phyloP scores from a whole-genome alignment of 2,113 vertebrate genomes.

The Catharus fuscescens region DNA sequence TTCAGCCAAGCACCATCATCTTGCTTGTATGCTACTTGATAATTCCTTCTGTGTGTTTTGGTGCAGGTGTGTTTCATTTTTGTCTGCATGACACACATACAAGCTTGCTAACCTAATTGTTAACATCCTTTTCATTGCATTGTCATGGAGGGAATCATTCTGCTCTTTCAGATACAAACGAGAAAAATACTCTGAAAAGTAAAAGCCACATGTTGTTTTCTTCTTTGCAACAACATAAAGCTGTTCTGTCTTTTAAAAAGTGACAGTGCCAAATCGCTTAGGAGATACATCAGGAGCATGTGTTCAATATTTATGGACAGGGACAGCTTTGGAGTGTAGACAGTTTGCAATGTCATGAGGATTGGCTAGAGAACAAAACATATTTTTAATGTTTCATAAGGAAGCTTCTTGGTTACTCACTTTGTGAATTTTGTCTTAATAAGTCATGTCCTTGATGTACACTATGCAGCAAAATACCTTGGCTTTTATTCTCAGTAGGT shows the following conservation, averaged over 20 bases:
- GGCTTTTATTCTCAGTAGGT: conserved; percentile 2
- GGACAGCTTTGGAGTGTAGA: neutral
- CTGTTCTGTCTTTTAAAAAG: neutral
- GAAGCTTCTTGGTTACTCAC: neutral
- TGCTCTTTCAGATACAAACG: neutral
- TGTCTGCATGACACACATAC: neutral
- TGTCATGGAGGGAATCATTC: neutral
- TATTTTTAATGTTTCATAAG: conserved; percentile 25
- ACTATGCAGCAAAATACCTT: neutral
- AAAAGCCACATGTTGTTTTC: neutral
- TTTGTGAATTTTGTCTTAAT: conserved; percentile 10
- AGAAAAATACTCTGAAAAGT: neutral
- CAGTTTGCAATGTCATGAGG: neutral
- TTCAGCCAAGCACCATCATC: neutral
- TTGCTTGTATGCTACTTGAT: neutral
- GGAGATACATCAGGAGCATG: neutral
- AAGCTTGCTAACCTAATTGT: neutral
- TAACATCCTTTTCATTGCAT: neutral
- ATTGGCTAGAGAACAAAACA: conserved; percentile 27
- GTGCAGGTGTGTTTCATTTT: neutral
- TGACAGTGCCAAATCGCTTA: neutral
- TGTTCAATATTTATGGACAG: conserved; percentile 52
- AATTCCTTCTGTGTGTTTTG: neutral
- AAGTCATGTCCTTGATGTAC: neutral
- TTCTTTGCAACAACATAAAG: neutral